Evolutionary conservation across 2,888 invertebrate species (phyloP).

Genomic region (Trachelus troglodyta): DNA sequence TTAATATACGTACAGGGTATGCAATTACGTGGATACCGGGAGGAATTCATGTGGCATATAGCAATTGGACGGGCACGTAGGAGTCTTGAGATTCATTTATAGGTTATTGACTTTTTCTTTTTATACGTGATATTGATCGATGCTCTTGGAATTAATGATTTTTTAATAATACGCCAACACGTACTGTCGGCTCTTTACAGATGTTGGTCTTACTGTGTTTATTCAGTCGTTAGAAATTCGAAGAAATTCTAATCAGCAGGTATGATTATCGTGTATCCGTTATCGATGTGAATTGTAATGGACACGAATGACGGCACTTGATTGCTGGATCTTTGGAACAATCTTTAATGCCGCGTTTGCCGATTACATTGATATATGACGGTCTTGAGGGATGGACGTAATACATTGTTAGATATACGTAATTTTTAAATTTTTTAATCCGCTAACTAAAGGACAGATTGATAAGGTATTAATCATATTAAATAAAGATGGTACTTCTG

Average conservation of each 20-base stretch:
- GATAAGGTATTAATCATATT: not conserved
- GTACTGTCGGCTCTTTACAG: not conserved
- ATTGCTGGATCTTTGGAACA: not conserved
- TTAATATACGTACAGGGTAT: not conserved
- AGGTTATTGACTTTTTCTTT: not conserved
- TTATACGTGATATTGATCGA: not conserved
- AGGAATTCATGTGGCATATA: not conserved
- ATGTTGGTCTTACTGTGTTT: not conserved
- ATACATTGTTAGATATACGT: not conserved
- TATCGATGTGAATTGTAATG: not conserved
- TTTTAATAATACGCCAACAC: not conserved
- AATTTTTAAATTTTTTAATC: not conserved
- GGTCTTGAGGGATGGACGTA: not conserved
- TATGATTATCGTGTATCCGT: not conserved
- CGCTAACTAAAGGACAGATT: not conserved
- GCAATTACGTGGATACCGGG: not conserved
- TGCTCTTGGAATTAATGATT: not conserved
- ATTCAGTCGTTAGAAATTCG: not conserved
- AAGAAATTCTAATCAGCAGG: not conserved
- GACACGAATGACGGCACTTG: not conserved
- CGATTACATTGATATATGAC: not conserved
- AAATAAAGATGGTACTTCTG: no score
- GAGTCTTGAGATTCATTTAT: not conserved
- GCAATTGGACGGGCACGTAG: not conserved
- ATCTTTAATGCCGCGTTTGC: not conserved